Evolutionary conservation across 2,113 vertebrate species (phyloP), one percentile per base, ranked within the genome.

Genomic region (Accipiter virgatus): DNA sequence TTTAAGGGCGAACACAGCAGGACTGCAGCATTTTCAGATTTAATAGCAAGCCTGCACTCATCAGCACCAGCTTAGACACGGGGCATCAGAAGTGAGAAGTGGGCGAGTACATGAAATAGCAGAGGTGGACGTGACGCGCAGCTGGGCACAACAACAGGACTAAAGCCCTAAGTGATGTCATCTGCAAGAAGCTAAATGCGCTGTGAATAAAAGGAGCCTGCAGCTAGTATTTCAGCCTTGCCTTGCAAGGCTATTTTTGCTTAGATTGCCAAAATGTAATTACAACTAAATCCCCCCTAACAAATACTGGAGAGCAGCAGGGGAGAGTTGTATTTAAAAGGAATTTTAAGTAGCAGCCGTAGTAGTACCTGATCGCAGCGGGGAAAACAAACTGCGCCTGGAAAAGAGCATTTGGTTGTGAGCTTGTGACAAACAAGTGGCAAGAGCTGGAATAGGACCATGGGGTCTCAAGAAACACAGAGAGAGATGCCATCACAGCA

Each of bases 241-340:
- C 92, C 59, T 86, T 52, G 89, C 66, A 61, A 66, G 94, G 90
- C 91, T 97, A 96, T 90, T 95, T 93, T 72, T 93, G 97, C 94
- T 96, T 96, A 94, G 74, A 96, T 66, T 86, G 81, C 94, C 87
- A 81, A 93, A 97, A 93, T 55, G 91, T 77, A 96, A 97, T 97
- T 97, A 96, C 81, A 79, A 73, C 83, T 95, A 96, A 96, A 96
- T 97, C 93, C 86, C 88, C 90, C 89, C 70, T 94, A 95, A 97
- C 94, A 96, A 97, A 95, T 90, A 95, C 71, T n/a, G 25, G 68
- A 93, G 88, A 96, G 52, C 96, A 89, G 96, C 92, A 88, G 97
- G 97, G 90, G 91, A 93, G 85, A 86, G 23, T 21, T 81, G 87
- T 86, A 96, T 94, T 96, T 95, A 88, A 95, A 91, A 93, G 50